Evolutionary conservation across 2,888 invertebrate species (phyloP).

Genomic region (Noctua comes): DNA sequence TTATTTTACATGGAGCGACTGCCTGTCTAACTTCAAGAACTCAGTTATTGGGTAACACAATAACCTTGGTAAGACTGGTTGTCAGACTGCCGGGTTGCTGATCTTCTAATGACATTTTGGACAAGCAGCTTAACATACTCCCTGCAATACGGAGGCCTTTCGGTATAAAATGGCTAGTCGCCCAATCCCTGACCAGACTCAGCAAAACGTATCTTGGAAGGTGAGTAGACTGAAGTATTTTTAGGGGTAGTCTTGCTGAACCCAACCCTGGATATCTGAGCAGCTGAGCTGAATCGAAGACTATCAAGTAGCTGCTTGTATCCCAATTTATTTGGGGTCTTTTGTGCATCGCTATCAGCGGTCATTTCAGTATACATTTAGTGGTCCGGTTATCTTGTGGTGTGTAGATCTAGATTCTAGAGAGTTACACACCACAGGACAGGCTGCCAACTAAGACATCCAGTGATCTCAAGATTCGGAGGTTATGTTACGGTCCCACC

Average conservation of each 20-base stretch:
- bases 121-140: not conserved
- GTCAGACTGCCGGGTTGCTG: not conserved
- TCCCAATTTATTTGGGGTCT: not conserved
- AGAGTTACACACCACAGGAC: too few species aligned
- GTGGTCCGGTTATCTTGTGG: not conserved
- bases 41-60: not conserved
- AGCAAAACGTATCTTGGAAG: slow-evolving; percentile 92
- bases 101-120: not conserved
- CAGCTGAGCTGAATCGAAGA: not conserved
- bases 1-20: not conserved
- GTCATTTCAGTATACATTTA: not conserved
- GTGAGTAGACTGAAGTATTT: slow-evolving; percentile 91
- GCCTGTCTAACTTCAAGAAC: not conserved
- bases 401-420: too few species aligned
- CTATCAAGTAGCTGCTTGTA: not conserved
- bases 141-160: not conserved
- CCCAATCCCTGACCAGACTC: not conserved
- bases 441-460: slow-evolving; percentile 1
- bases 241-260: not conserved
- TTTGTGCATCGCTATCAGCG: not conserved
- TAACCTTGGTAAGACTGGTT: slow-evolving; percentile 5
- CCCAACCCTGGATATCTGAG: not conserved
- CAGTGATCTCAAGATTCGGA: not conserved
- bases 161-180: not conserved
- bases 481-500: not conserved